Conservation (phyloP, 2,888 invertebrate genomes). For the Amphipoea lucens region DNA sequence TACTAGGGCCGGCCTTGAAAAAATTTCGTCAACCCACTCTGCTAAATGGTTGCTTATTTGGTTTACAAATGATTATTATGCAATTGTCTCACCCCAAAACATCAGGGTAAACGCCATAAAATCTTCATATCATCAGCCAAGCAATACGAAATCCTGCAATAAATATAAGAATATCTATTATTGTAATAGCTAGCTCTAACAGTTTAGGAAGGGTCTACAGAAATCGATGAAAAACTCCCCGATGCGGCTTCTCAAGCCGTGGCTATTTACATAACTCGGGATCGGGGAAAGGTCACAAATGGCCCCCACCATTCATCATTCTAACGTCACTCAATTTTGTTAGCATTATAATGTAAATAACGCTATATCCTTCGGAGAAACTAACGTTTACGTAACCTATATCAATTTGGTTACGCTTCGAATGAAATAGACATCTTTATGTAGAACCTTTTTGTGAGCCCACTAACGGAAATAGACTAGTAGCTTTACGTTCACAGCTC, state of each 20-base stretch:
- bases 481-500: conserved; percentile 50
- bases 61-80: conserved; percentile 52
- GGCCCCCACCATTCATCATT: conserved; percentile 74
- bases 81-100: conserved; percentile 33
- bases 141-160: conserved; percentile 52
- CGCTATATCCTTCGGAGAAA: conserved; percentile 62
- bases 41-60: conserved; percentile 48
- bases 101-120: conserved; percentile 45
- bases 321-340: conserved; percentile 76
- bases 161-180: conserved; percentile 62
- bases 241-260: conserved; percentile 63
- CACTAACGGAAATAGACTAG: conserved; percentile 61
- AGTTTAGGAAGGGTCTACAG: conserved; percentile 67
- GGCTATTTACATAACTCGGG: conserved; percentile 74
- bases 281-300: conserved; percentile 73
- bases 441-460: conserved; percentile 62
- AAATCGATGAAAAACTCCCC: conserved; percentile 67
- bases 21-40: conserved; percentile 37
- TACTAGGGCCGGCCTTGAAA: conserved; percentile 30
- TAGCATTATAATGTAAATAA: conserved; percentile 72
- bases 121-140: conserved; percentile 44
- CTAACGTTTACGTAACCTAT: conserved; percentile 66
- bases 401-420: conserved; percentile 67
- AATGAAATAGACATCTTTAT: conserved; percentile 67
- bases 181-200: conserved; percentile 61